Base-by-base conservation (phyloP, 2,888 invertebrate genomes). In the Diplazon laetatorius region DNA sequence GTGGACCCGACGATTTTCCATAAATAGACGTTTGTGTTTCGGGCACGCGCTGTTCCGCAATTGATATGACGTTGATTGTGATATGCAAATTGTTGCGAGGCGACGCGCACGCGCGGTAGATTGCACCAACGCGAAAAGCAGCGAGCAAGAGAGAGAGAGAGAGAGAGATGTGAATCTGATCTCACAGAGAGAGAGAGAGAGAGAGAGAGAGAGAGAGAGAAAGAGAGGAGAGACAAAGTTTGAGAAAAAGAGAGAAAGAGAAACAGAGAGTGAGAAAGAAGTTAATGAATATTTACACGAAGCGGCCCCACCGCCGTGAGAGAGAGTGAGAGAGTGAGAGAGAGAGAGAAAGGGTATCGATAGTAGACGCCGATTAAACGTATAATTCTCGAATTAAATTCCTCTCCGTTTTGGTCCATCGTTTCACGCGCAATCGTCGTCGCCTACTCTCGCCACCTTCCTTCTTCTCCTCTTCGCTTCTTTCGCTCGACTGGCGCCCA, bases 351-450 rank as follows among this genome's bases (percentile, higher is more conserved):
- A 83, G 83, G 82, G 82, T 83, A 84, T 85, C 81, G 83, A 84
- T 83, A 78, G 80, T 69, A 80, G 82, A 72, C 85, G 81, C 82
- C 89, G 87, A 90, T 90, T 89, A 88, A 88, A 87, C 85, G 89
- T 89, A 89, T 89, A 89, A 90, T 89, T 90, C 87, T 89, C 89
- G 85, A 89, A 90, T 90, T 89, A 88, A 88, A 86, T 83, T 75
- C 76, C 83, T 75, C 22, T 37, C 46, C 46, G 59, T 48, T n/a
- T n/a, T 65, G 42, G 39, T 57, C 22, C 52, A 12, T 8, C 30
- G 14, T 30, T 16, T 30, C 30, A 16, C 55, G 10, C 16, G 25
- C 25, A n/a, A 6, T 18, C 59, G 59, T 55, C 25, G 57, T 35
- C 25, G 52, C 16, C 50, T 50, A 37, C n/a, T 16, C 3, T 6